These are phyloP conservation scores for Formica selysi DNA, from an alignment of 1,140 invertebrate genomes.

Conservation along the genomic window DNA sequence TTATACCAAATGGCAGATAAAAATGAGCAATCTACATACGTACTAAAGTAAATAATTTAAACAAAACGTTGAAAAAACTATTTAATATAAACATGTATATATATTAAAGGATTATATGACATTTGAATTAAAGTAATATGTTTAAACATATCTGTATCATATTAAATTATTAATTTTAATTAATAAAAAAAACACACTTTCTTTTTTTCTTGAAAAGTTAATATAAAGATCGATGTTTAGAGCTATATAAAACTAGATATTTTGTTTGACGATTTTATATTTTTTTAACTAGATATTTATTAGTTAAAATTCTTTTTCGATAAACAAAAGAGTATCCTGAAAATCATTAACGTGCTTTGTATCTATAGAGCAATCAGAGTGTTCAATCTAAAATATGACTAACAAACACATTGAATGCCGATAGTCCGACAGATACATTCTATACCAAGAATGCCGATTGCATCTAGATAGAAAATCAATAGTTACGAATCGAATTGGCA, in stretches of 20 bases:
- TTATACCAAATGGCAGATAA: slow-evolving; percentile 9
- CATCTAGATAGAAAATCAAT: slow-evolving; percentile 42
- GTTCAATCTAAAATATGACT: slow-evolving; percentile 23
- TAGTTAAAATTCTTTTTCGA: not conserved
- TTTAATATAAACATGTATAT: not conserved
- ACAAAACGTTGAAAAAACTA: too few species aligned
- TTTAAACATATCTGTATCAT: too few species aligned
- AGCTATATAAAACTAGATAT: not conserved
- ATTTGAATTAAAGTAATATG: not conserved
- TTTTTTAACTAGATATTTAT: not conserved
- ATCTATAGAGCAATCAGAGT: not conserved
- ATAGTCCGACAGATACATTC: slow-evolving; percentile 54
- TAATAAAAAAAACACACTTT: not conserved
- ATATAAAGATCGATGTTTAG: not conserved
- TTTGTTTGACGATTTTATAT: not conserved
- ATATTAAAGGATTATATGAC: not conserved
- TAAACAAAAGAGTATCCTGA: not conserved
- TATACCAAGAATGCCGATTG: slow-evolving; percentile 22
- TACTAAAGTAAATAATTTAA: not conserved
- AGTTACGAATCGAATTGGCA: slow-evolving; percentile 29
- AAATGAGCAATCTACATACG: not conserved
- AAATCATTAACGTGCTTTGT: not conserved
- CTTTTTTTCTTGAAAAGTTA: not conserved
- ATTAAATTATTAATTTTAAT: too few species aligned
- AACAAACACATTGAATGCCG: slow-evolving; percentile 38